Conservation (phyloP, 2,113 vertebrate species). For the Elaphurus davidianus region DNA sequence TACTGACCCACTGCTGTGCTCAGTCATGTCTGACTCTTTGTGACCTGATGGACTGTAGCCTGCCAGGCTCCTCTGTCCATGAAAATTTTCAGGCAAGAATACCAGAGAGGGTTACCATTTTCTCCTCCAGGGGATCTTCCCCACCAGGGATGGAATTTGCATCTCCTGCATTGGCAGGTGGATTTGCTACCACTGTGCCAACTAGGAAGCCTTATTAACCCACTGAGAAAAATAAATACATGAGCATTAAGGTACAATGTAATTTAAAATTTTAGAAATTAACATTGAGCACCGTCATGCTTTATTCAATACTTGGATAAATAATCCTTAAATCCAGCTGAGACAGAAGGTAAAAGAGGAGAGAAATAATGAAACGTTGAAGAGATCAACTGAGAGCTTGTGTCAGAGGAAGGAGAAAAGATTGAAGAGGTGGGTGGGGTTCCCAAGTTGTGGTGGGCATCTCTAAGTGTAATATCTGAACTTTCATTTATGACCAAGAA, state of each 20-base stretch:
- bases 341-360: background rate
- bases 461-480: background rate
- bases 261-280: background rate
- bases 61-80: background rate
- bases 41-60: background rate
- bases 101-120: background rate
- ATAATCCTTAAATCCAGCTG: background rate
- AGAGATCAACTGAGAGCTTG: background rate
- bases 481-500: background rate
- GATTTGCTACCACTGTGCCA: background rate
- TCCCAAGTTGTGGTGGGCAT: background rate
- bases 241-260: background rate
- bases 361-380: background rate
- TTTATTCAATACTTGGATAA: background rate
- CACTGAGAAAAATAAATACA: background rate
- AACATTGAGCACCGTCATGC: background rate
- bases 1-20: background rate
- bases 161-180: background rate
- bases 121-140: background rate
- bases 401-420: background rate
- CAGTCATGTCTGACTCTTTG: background rate
- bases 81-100: background rate
- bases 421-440: background rate
- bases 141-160: background rate
- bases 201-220: background rate